Evolutionary conservation across 2,888 invertebrate species (phyloP), one percentile per base, ranked within the genome.

Genomic region (Chironomus tentans): DNA sequence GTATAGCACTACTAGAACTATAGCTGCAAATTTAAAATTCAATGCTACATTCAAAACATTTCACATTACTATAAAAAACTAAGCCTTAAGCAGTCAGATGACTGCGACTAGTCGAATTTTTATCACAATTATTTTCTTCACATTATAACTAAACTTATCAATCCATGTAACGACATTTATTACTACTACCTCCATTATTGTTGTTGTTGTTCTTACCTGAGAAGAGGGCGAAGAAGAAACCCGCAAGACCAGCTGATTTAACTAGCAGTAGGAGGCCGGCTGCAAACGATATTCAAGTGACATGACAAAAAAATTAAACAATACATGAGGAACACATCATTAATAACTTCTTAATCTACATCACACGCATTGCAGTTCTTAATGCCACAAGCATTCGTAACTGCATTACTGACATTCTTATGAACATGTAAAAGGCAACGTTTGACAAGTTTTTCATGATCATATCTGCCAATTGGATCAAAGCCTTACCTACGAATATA

Each of bases 151-250:
- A 61, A 62, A 61, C 22, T 70, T 38, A 3, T 70, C 70, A 85
- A 77, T 85, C 85, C 82, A 89, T 92, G 15, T 65, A 65, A 21
- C 24, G 13, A 65, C 65, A 65, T 65, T 65, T 65, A 65, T 13
- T 24, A 24, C 38, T 38, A 38, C 38, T 38, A 38, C 38, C 38
- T 38, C 38, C 38, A 38, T 21, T 18, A 24, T 13, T 24, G 13
- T 65, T 21, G 21, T 21, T 24, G 24, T 21, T 24, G n/a, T 46
- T 47, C 74, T 68, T 74, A 74, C 74, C 92, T 72, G 93, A 91
- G 80, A 94, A 94, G 13, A 94, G 84, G 0, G 94, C 93, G 82
- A 94, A 94, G 86, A 94, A 94, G 85, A 94, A 94, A 78, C 94
- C 94, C 21, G 93, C 94, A 77, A 94, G 82, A 18, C 92, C 92